Base-by-base conservation (phyloP, 1,140 invertebrate species). In the Onthophagus taurus region DNA sequence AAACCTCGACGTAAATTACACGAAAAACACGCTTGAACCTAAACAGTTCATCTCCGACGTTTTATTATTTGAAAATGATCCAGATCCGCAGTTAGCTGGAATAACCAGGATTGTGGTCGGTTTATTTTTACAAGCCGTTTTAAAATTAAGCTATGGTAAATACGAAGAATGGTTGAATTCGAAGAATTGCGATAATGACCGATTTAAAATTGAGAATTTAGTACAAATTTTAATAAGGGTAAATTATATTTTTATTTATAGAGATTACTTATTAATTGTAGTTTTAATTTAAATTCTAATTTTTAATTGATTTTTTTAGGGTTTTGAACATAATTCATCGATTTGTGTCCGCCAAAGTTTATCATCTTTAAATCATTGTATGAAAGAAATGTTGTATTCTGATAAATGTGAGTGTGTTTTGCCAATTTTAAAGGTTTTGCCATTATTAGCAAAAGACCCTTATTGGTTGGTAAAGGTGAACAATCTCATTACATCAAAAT, bases 401-500 rank as follows among this genome's bases (percentile, higher is more conserved):
- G 51, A 67, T 1, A 69, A 77, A 31, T 72, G 68, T 60, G 29
- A 55, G 3, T 44, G 67, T 9, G 58, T 74, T 12, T 52, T 71
- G 4, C 62, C 70, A 9, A 61, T 83, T n/a, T 59, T 92, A 17
- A 69, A 78, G 33, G 61, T 68, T 30, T 64, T 91, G 4, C 70
- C 81, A 4, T 58, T 64, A 14, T 65, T 89, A 1, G 74, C 76
- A 31, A 69, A 72, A 29, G 89, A 89, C 67, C 73, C 79, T 0
- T 93, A 93, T 65, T 93, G 89, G 83, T 69, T 94, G 9, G 81
- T 90, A 16, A 89, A 88, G 70, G 81, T 89, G 55, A 50, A 41
- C 48, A 35, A 17, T 26, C 16, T 9, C 20, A 4, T 23, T 14
- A 20, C 12, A 26, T 35, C 12, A 42, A 19, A 17, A 14, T 45